A percentile compares a stretch with the other conserved stretches of the same genome.
phyloP scores from a whole-genome alignment of 35 echinoderm and acorn worm species.

The Apostichopus californicus region DNA sequence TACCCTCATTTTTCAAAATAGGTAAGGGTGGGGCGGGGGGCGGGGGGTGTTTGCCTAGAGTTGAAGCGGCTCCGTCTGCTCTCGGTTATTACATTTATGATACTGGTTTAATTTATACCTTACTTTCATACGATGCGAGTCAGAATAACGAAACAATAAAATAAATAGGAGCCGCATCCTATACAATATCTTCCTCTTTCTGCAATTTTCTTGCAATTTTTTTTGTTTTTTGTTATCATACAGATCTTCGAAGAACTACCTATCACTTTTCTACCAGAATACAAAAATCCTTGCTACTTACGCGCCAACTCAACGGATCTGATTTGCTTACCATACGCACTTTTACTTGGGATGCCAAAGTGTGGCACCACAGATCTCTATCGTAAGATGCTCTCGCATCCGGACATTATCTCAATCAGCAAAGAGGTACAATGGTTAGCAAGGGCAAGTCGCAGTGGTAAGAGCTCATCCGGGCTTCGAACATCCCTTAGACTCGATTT shows the following conservation, averaged over 20 bases:
- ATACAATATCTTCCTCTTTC: too few relatives aligned
- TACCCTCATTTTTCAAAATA: too few relatives aligned
- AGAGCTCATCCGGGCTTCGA: background rate
- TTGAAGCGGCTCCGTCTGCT: too few relatives aligned
- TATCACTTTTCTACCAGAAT: background rate
- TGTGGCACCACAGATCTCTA: background rate
- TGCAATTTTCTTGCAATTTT: too few relatives aligned
- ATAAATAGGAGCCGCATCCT: too few relatives aligned
- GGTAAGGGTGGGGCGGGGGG: too few relatives aligned
- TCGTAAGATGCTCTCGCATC: background rate
- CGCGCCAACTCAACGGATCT: background rate
- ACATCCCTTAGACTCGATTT: too few relatives aligned
- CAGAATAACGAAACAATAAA: too few relatives aligned
- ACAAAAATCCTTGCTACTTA: conserved; percentile 1
- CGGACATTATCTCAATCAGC: background rate
- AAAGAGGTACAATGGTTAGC: background rate
- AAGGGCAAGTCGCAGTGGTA: background rate
- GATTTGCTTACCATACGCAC: background rate
- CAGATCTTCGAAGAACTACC: background rate
- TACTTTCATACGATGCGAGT: too few relatives aligned
- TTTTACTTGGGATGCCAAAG: background rate
- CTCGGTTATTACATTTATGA: too few relatives aligned
- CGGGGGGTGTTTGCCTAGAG: too few relatives aligned
- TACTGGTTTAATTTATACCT: too few relatives aligned
- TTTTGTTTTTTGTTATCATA: background rate